A percentile compares a stretch with the other conserved stretches of the same genome.
Conservation (phyloP, 92 coral and sea anemone species). For the Paramuricea clavata region DNA sequence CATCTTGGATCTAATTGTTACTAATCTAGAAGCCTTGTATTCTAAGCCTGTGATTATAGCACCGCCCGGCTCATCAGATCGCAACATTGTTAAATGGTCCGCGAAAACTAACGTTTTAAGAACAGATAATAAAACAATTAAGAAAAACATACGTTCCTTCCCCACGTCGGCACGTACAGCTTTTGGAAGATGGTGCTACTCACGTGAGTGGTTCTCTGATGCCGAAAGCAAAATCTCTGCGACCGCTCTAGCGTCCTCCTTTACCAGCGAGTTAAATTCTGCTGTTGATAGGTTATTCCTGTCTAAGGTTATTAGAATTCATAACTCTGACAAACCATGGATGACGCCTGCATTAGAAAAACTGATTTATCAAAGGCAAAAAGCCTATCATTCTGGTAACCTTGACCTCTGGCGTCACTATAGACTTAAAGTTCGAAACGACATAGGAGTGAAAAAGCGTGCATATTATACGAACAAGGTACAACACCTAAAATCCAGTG, state of each 20-base stretch:
- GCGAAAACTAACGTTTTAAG: not conserved
- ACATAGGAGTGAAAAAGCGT: not conserved
- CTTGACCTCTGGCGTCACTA: not conserved
- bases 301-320: not conserved
- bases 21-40: not conserved
- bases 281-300: slow-evolving; percentile 3
- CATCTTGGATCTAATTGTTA: not conserved
- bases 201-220: not conserved
- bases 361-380: not conserved
- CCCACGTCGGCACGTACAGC: not conserved
- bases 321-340: not conserved
- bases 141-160: not conserved
- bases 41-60: not conserved
- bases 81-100: not conserved
- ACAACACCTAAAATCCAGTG: not conserved
- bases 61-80: slow-evolving; percentile 8
- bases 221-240: not conserved
- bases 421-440: not conserved
- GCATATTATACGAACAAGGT: not conserved
- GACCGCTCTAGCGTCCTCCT: not conserved
- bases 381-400: not conserved
- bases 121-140: not conserved
- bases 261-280: not conserved
- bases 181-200: not conserved
- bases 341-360: not conserved